These are phyloP conservation scores for Deilephila elpenor DNA, from an alignment of 2,888 invertebrate genomes.

Conservation along the genomic window DNA sequence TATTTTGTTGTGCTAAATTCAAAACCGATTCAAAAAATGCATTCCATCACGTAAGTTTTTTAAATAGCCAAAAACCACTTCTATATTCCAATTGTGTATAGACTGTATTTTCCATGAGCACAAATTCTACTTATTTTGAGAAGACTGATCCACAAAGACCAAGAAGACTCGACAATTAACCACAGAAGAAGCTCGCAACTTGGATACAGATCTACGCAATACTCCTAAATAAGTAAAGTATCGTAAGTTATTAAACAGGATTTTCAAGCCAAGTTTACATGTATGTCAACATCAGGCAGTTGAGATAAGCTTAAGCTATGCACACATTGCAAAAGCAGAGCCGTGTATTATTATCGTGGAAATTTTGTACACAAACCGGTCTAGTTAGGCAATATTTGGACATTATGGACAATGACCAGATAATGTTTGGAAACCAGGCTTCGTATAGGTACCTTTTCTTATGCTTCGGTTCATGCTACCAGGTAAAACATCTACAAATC, in stretches of 20 bases:
- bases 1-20: no score
- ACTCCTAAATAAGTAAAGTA: background rate
- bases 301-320: constrained; percentile 8
- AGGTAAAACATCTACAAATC: no score
- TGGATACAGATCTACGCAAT: background rate
- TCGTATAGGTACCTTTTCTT: background rate
- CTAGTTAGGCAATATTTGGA: background rate
- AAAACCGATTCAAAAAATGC: no score
- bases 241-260: background rate
- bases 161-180: no score
- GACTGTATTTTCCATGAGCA: no score
- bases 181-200: no score
- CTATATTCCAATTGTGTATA: no score
- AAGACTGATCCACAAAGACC: background rate
- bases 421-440: background rate
- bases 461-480: no score
- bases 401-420: no score
- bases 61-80: no score
- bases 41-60: no score
- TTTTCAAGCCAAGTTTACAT: background rate
- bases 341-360: background rate
- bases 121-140: background rate
- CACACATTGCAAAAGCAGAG: constrained; percentile 15
- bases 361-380: constrained; percentile 17
- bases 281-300: background rate